Evolutionary conservation across 2,797 vertebrate species (phyloP).

Genomic region (Oreortyx pictus): DNA sequence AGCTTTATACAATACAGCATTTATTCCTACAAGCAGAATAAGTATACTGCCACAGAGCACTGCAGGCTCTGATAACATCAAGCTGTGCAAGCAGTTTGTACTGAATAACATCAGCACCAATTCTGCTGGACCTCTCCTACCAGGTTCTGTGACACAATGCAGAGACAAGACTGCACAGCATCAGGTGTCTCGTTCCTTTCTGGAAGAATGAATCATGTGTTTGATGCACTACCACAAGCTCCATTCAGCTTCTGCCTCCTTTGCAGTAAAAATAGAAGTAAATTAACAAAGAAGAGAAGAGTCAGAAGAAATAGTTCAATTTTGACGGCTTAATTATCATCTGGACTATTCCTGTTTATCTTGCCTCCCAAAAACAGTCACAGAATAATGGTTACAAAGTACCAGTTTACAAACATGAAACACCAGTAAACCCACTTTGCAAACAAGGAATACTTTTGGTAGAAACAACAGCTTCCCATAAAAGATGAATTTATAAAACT

Average conservation of each 20-base stretch:
- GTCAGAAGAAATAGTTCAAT: background rate
- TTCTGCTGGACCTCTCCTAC: background rate
- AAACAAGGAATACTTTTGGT: background rate
- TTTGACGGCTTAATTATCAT: background rate
- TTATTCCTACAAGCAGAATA: background rate
- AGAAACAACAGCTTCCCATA: background rate
- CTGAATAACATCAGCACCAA: background rate
- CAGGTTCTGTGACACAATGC: background rate
- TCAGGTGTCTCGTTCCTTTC: background rate
- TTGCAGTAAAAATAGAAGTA: background rate
- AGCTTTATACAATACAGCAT: accelerated
- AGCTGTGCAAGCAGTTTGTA: background rate
- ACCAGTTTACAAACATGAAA: background rate
- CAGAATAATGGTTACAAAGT: background rate
- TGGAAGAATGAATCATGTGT: background rate
- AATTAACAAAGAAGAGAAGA: background rate
- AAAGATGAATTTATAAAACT: accelerated
- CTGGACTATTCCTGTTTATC: background rate
- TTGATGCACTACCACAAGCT: background rate
- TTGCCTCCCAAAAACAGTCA: background rate
- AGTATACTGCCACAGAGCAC: background rate
- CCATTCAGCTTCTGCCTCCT: background rate
- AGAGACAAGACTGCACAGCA: background rate
- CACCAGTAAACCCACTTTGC: background rate
- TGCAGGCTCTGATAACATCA: background rate